phyloP scores from a whole-genome alignment of 2,888 invertebrate species.

The Tenodera sinensis region DNA sequence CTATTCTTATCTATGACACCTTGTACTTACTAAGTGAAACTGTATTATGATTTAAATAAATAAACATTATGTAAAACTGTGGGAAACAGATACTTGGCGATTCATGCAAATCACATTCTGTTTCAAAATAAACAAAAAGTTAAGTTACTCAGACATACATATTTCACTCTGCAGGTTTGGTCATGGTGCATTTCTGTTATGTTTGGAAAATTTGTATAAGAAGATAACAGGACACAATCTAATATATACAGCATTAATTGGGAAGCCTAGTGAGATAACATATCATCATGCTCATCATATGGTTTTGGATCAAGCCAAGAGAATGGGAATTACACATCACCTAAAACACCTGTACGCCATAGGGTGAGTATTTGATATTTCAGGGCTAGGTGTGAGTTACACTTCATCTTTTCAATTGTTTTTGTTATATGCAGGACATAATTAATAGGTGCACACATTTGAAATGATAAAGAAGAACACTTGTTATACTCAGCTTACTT shows the following conservation, averaged over 20 bases:
- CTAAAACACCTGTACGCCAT: conserved; percentile 58
- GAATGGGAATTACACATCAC: conserved; percentile 48
- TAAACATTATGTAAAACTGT: no score
- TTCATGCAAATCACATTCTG: neutral
- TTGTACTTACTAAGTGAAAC: no score
- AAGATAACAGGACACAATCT: conserved; percentile 58
- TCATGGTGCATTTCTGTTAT: conserved; percentile 61
- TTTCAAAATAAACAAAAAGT: neutral
- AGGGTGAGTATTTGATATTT: conserved; percentile 48
- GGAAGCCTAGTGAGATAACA: conserved; percentile 63
- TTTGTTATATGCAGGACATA: no score
- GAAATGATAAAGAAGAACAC: no score
- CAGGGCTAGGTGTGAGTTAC: no score
- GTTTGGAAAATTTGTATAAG: conserved; percentile 59
- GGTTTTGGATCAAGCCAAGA: conserved; percentile 52
- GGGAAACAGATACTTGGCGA: neutral
- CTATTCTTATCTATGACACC: no score
- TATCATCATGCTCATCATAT: conserved; percentile 60
- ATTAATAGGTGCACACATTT: no score
- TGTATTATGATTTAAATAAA: no score
- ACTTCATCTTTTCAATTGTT: no score
- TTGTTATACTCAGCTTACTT: no score
- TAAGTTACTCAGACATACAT: neutral
- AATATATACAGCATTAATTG: conserved; percentile 58
- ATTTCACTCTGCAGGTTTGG: conserved; percentile 49